Evolutionary conservation across 2,113 vertebrate genomes (phyloP), one percentile per base, ranked within the genome.

Genomic region (Ibidorhyncha struthersii): DNA sequence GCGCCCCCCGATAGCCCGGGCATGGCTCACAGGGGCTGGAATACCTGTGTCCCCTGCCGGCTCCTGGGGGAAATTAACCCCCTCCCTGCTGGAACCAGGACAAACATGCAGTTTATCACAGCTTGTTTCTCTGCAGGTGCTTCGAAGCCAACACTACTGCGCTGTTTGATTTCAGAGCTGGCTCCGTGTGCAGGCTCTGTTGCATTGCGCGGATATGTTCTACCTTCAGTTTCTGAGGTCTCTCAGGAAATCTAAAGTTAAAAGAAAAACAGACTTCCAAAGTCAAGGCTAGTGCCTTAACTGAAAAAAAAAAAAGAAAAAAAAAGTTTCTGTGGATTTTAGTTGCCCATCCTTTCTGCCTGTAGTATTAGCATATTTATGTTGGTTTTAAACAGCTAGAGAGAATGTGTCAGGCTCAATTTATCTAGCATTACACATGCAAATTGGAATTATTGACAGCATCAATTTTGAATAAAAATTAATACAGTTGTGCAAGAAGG

Each of bases 81-180:
- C n/a, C n/a, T n/a, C n/a, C n/a, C n/a, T n/a, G n/a, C n/a, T n/a
- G n/a, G n/a, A n/a, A n/a, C n/a, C n/a, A n/a, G n/a, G n/a, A n/a
- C n/a, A n/a, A n/a, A n/a, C 32, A 23, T 23, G 21, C 15, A 62
- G 20, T 3, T 79, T 72, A 49, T 49, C 21, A 40, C 27, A 66
- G 23, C 10, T 21, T 84, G 36, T 30, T 69, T 85, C 47, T 87
- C 66, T 79, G 41, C 17, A 81, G 25, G 16, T 62, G 14, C 8
- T 67, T 15, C 9, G 62, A 53, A 78, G 36, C 6, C 9, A 69
- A 3, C 9, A 4, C 5, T 70, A 3, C 3, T 58, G 21, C 0
- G 1, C 1, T 47, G 86, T 67, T 74, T 72, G 2, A 30, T 79
- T 92, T 63, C 49, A 62, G 45, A 83, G 9, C 2, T 26, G 32